Evolutionary conservation across 2,113 vertebrate genomes (phyloP), one percentile per base, ranked within the genome.

Genomic region (Rousettus leschenaultii): DNA sequence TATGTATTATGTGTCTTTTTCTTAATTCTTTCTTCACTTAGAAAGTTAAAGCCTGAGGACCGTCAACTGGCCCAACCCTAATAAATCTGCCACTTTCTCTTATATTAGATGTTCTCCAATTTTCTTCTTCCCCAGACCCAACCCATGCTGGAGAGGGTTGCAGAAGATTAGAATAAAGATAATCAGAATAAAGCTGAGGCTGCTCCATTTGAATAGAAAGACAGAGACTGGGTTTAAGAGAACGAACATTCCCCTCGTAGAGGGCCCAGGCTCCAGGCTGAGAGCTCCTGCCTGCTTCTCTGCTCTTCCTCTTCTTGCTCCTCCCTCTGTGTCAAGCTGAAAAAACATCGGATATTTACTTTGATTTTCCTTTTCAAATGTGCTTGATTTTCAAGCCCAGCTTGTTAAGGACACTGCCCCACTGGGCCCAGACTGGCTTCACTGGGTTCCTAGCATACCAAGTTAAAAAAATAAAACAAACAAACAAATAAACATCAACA

Each of bases 321-420:
- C 28, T 89, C 35, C 18, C 30, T 83, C 33, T 87, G 40, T 16
- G 30, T 43, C 45, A n/a, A 86, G 82, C 53, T 10, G 48, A 48
- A 73, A 92, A 82, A 75, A 80, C 3, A 84, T 51, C 15, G 63
- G 7, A 18, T 48, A 70, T 80, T 95, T 75, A 61, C 59, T 91
- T 65, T 89, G 68, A 84, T 84, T 87, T 96, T 80, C 38, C 40
- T 78, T 95, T 93, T 80, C 93, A 84, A 68, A 86, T 45, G n/a
- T 61, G 13, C 14, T 59, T 75, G 15, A 48, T 87, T 53, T 93
- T 45, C 68, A 68, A 91, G 94, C n/a, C 59, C 68, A 43, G 21
- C 59, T 85, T 74, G 4, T 10, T 68, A 10, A 33, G n/a, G 26
- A 92, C 30, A 75, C 38, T 28, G 53, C 7, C 4, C 5, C 21